A percentile compares a stretch with the other conserved stretches of the same genome.
Conservation (phyloP, 2,888 invertebrate genomes). For the Drosophila subsilvestris region DNA sequence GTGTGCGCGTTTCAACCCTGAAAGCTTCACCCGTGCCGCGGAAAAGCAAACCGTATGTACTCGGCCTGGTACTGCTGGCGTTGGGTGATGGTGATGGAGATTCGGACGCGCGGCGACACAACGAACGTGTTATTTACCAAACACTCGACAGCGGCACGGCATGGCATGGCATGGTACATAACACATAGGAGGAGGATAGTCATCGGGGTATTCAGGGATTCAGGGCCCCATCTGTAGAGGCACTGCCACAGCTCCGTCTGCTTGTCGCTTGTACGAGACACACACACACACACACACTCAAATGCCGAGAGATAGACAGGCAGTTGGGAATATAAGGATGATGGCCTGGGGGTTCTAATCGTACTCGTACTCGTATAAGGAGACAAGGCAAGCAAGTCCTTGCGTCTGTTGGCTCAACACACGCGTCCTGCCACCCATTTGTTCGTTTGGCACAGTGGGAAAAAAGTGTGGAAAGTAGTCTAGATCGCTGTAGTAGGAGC, state of each 20-base stretch:
- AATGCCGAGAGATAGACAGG: constrained; percentile 24
- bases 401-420: constrained; percentile 48
- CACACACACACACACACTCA: constrained; percentile 17
- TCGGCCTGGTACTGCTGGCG: constrained; percentile 13
- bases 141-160: constrained; percentile 73
- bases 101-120: constrained; percentile 78
- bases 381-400: constrained; percentile 28
- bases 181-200: constrained; percentile 61
- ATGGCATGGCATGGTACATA: constrained; percentile 54
- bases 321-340: not conserved
- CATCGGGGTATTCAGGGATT: not conserved
- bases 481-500: no score
- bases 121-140: constrained; percentile 83
- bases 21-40: constrained; percentile 27
- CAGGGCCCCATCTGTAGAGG: not conserved
- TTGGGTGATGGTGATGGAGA: constrained; percentile 47
- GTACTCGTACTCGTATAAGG: not conserved
- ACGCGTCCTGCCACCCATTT: constrained; percentile 41
- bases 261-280: not conserved
- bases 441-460: constrained; percentile 5
- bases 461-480: no score
- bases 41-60: constrained; percentile 60
- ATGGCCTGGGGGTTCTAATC: not conserved
- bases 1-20: constrained; percentile 63
- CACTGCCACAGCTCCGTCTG: not conserved